Evolutionary conservation across 2,888 invertebrate species (phyloP).

Genomic region (Oscheius sp.): DNA sequence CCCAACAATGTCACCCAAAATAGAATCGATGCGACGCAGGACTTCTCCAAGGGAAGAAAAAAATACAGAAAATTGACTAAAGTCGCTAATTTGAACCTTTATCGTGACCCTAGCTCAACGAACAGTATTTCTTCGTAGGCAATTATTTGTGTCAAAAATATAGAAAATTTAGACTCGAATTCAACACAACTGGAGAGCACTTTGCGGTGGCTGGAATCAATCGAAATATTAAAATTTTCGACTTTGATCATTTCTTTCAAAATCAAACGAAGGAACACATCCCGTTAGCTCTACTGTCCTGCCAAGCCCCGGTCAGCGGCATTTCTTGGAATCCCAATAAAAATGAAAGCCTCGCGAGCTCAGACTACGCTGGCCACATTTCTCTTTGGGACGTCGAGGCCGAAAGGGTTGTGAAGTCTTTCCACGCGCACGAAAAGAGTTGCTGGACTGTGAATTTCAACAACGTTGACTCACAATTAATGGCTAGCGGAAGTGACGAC

Average conservation of each 20-base stretch:
- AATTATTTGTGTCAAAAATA: neutral
- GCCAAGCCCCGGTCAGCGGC: conserved; percentile 88
- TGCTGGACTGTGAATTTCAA: conserved; percentile 97
- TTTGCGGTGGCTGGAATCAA: conserved; percentile 95
- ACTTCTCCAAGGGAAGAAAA: conserved; percentile 86
- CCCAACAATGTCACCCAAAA: neutral
- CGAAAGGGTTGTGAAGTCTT: conserved; percentile 67
- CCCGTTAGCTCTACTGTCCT: conserved; percentile 86
- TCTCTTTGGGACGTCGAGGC: conserved; percentile 89
- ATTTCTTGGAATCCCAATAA: conserved; percentile 88
- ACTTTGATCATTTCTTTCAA: conserved; percentile 82
- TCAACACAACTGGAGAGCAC: conserved; percentile 92
- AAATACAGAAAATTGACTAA: conserved; percentile 82
- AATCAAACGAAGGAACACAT: conserved; percentile 84
- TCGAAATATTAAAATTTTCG: conserved; percentile 86
- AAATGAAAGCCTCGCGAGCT: conserved; percentile 82
- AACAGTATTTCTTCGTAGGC: conserved; percentile 75
- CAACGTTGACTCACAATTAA: conserved; percentile 84
- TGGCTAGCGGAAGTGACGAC: conserved; percentile 92
- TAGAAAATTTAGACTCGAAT: conserved; percentile 81
- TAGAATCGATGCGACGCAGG: neutral
- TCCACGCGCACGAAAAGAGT: conserved; percentile 90
- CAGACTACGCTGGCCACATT: conserved; percentile 92
- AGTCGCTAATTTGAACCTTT: conserved; percentile 86
- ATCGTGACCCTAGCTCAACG: conserved; percentile 80